Conservation (phyloP, 2,888 invertebrate species). For the Leistus spinibarbis region DNA sequence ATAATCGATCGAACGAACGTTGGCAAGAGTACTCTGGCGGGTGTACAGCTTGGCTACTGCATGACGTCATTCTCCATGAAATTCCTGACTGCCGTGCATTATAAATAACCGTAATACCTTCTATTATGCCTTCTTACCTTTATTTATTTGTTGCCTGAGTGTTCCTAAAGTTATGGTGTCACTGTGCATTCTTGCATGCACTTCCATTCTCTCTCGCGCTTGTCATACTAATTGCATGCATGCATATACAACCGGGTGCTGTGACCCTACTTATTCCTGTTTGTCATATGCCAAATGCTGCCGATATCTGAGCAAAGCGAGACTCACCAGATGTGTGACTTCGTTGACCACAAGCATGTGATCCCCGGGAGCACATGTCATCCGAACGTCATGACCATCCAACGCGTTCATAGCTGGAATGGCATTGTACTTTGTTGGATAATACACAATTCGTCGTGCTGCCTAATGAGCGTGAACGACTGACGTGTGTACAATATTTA, state of each 20-base stretch:
- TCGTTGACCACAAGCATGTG: constrained; percentile 26
- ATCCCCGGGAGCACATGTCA: constrained; percentile 37
- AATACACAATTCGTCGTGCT: neutral
- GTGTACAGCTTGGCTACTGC: constrained; percentile 45
- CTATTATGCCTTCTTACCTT: constrained; percentile 30
- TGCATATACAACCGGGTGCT: neutral
- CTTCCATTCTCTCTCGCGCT: neutral
- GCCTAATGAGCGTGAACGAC: too few species aligned
- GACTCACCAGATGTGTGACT: constrained; percentile 16
- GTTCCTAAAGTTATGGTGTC: constrained; percentile 8
- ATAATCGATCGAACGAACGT: constrained; percentile 51
- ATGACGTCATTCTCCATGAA: constrained; percentile 55
- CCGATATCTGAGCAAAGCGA: constrained; percentile 21
- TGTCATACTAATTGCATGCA: neutral
- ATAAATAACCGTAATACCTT: constrained; percentile 52
- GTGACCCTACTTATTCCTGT: neutral
- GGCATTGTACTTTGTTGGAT: neutral
- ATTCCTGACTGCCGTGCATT: constrained; percentile 53
- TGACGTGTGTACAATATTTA: neutral
- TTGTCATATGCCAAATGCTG: neutral
- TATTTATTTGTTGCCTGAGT: constrained; percentile 20
- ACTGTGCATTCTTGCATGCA: neutral
- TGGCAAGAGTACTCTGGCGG: constrained; percentile 43
- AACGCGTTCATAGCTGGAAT: neutral
- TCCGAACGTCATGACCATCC: constrained; percentile 18